Conservation (phyloP, 2,888 invertebrate genomes). For the Neoascia interrupta region DNA sequence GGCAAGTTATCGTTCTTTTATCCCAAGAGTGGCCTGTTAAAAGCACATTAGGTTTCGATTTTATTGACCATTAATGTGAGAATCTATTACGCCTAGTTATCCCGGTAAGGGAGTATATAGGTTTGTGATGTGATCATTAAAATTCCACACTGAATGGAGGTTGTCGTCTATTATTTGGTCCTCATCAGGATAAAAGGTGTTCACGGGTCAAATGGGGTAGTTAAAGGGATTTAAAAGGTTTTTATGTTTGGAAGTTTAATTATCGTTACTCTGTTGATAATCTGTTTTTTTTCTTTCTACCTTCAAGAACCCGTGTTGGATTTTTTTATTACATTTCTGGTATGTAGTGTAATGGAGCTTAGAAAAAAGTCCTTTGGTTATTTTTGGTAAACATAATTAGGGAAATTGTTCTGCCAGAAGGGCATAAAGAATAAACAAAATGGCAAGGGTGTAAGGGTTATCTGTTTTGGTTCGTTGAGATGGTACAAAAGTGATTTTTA, state of each 20-base stretch:
- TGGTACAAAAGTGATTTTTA: too few relatives aligned
- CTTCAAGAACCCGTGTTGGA: neutral
- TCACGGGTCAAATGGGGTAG: neutral
- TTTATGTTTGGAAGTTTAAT: neutral
- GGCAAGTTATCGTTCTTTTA: too few relatives aligned
- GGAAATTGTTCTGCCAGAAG: too few relatives aligned
- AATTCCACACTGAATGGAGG: neutral
- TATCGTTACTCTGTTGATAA: conserved; percentile 9
- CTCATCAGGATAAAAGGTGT: neutral
- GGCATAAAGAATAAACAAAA: too few relatives aligned
- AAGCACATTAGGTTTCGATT: conserved; percentile 24
- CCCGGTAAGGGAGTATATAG: neutral
- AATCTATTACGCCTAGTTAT: conserved; percentile 18
- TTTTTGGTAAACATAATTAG: too few relatives aligned
- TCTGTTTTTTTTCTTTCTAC: neutral
- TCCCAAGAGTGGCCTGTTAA: neutral
- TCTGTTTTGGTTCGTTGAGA: too few relatives aligned
- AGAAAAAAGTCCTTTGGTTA: too few relatives aligned
- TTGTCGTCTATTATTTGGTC: neutral
- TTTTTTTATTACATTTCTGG: too few relatives aligned
- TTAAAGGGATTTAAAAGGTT: neutral
- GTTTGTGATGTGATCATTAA: conserved; percentile 16
- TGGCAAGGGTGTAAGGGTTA: too few relatives aligned
- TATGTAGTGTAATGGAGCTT: too few relatives aligned
- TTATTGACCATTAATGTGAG: conserved; percentile 40